Conservation (phyloP, 64 coral and sea anemone species). For the Pachyseris speciosa region DNA sequence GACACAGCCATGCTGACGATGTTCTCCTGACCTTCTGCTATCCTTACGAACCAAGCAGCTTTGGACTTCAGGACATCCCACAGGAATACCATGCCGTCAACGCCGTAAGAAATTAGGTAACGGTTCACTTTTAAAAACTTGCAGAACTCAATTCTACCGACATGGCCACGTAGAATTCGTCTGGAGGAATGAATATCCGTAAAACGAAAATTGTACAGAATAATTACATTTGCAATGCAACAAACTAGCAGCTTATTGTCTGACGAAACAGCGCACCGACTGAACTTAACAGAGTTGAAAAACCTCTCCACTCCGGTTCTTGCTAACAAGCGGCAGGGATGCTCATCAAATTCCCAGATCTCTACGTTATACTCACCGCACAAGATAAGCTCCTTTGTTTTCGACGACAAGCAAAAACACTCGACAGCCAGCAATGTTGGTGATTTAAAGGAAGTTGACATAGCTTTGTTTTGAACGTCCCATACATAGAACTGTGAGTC, state of each 20-base stretch:
- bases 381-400: background rate
- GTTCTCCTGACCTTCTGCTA: too few relatives aligned
- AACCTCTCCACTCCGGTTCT: too few relatives aligned
- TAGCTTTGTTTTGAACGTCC: background rate
- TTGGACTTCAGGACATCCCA: slow-evolving; percentile 3
- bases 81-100: slow-evolving; percentile 12
- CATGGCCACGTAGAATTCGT: slow-evolving; percentile 7
- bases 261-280: too few relatives aligned
- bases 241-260: too few relatives aligned
- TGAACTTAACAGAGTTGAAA: too few relatives aligned
- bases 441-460: background rate
- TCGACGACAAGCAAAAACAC: background rate
- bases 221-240: slow-evolving; percentile 3
- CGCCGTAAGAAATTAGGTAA: slow-evolving; percentile 19
- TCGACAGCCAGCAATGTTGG: background rate
- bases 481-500: background rate
- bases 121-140: slow-evolving; percentile 23
- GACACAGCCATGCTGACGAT: slow-evolving; percentile 44
- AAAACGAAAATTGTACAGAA: background rate
- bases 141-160: slow-evolving; percentile 31
- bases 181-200: background rate
- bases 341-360: background rate
- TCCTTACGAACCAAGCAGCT: slow-evolving; percentile 9
- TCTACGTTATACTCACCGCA: background rate
- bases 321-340: too few relatives aligned